phyloP scores from a whole-genome alignment of 2,888 invertebrate species.

The Marasmarcha lunaedactyla region DNA sequence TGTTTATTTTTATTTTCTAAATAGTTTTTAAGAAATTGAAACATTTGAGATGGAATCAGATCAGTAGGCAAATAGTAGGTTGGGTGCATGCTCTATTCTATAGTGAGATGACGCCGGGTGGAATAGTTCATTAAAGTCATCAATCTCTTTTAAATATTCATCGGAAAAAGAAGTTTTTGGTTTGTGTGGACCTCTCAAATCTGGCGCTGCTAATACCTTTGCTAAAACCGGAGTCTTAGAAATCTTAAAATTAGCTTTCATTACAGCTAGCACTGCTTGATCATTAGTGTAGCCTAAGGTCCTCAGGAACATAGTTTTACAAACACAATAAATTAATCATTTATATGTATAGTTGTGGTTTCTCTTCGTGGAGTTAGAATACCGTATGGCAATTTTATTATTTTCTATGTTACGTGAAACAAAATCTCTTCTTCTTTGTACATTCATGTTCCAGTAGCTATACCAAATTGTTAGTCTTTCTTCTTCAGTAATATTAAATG shows the following conservation, averaged over 20 bases:
- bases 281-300: conserved; percentile 2
- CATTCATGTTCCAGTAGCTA: conserved; percentile 4
- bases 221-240: not conserved
- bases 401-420: conserved; percentile 4
- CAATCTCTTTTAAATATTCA: conserved; percentile 2
- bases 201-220: conserved; percentile 4
- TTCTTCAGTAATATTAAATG: not conserved
- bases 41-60: conserved; percentile 4
- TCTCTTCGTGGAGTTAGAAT: not conserved
- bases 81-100: conserved; percentile 3
- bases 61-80: conserved; percentile 4
- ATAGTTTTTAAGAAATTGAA: conserved; percentile 3
- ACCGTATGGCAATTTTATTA: conserved; percentile 2
- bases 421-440: conserved; percentile 7
- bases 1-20: conserved; percentile 2
- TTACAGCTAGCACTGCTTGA: not conserved
- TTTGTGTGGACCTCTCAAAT: conserved; percentile 2
- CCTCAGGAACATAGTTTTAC: conserved; percentile 2
- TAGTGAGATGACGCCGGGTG: not conserved
- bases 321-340: not conserved
- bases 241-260: no score
- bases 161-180: conserved; percentile 1
- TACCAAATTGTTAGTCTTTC: conserved; percentile 3
- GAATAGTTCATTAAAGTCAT: not conserved
- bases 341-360: not conserved